Evolutionary conservation across 2,113 vertebrate genomes (phyloP).

Genomic region (Salvator merianae): DNA sequence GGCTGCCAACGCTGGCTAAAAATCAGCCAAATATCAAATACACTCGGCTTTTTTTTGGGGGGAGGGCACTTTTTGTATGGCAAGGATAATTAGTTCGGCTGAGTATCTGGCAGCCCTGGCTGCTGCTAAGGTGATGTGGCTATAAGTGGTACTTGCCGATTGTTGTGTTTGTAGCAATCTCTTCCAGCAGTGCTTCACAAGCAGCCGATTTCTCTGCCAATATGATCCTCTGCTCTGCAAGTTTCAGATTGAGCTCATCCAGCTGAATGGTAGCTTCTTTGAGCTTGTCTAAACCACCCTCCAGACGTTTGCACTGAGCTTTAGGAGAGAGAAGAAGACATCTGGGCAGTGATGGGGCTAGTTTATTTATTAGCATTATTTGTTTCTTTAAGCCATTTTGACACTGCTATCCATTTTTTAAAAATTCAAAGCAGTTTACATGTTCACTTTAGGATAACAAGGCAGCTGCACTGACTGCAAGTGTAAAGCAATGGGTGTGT

Average conservation of each 20-base stretch:
- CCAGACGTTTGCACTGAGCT: conserved; percentile 91
- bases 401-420: too few relatives aligned
- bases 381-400: too few relatives aligned
- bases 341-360: neutral
- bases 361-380: neutral
- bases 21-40: too few relatives aligned
- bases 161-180: conserved; percentile 86
- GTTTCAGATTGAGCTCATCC: conserved; percentile 86
- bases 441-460: neutral
- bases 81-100: too few relatives aligned
- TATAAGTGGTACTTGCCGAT: conserved; percentile 73
- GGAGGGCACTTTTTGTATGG: too few relatives aligned
- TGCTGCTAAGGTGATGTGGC: accelerated
- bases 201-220: conserved; percentile 89
- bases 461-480: neutral
- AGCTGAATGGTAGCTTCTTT: conserved; percentile 92
- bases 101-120: too few relatives aligned
- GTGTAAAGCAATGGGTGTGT: too few relatives aligned
- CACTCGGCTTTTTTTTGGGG: too few relatives aligned
- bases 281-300: conserved; percentile 91
- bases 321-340: conserved; percentile 6
- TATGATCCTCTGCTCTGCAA: conserved; percentile 90
- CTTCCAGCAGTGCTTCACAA: conserved; percentile 85
- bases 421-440: too few relatives aligned
- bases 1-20: too few relatives aligned